These are phyloP conservation scores for Psettodes erumei DNA, from an alignment of 2,113 vertebrate genomes.

Conservation along the genomic window DNA sequence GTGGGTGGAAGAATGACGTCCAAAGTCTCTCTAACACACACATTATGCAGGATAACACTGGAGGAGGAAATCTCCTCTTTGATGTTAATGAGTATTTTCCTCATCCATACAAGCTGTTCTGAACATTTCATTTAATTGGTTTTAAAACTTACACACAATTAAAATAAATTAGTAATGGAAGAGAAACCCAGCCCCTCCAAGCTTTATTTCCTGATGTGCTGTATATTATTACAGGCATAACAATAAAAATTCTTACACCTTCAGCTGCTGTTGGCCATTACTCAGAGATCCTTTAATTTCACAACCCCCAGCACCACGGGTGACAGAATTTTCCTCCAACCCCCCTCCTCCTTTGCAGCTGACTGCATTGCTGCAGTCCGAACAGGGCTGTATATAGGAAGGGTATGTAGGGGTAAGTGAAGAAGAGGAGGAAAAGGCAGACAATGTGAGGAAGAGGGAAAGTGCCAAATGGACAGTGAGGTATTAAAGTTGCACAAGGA, in stretches of 20 bases:
- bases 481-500: constrained; percentile 26
- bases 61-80: neutral
- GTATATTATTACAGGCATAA: neutral
- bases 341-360: neutral
- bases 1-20: neutral
- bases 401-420: neutral
- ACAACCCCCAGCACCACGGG: neutral
- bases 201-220: neutral
- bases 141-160: constrained; percentile 21
- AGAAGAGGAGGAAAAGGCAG: neutral
- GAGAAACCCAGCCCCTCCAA: neutral
- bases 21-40: neutral
- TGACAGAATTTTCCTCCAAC: constrained; percentile 1
- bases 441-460: neutral
- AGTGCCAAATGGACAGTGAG: neutral
- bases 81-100: neutral
- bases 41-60: constrained; percentile 9
- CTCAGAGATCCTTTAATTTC: too few relatives aligned
- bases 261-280: too few relatives aligned
- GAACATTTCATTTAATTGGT: neutral
- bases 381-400: neutral
- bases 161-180: constrained; percentile 28
- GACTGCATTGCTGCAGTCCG: constrained; percentile 31
- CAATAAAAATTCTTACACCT: neutral
- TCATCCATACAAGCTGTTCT: neutral